Conservation (phyloP, 2,888 invertebrate genomes). For the Pinctada fucata region DNA sequence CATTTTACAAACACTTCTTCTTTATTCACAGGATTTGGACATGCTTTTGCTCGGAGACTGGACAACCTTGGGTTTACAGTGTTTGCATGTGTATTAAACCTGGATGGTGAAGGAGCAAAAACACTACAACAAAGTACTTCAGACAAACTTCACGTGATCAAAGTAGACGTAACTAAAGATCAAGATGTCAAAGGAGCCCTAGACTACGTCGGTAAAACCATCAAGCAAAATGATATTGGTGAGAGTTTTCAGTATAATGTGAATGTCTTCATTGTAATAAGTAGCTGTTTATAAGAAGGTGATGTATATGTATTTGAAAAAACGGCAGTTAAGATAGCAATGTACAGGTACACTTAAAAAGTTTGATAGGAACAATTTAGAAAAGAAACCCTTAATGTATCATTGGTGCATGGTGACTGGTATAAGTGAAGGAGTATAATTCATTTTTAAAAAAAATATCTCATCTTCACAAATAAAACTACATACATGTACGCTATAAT, state of each 20-base stretch:
- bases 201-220: constrained; percentile 22
- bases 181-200: constrained; percentile 86
- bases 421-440: too few relatives aligned
- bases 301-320: too few relatives aligned
- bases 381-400: too few relatives aligned
- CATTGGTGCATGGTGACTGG: too few relatives aligned
- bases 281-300: neutral
- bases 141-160: constrained; percentile 81
- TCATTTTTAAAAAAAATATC: too few relatives aligned
- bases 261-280: neutral
- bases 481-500: neutral
- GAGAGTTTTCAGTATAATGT: neutral
- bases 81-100: constrained; percentile 61
- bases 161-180: constrained; percentile 84
- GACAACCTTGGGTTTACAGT: constrained; percentile 62
- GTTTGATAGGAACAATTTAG: too few relatives aligned
- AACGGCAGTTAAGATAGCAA: too few relatives aligned
- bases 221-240: constrained; percentile 20
- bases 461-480: too few relatives aligned
- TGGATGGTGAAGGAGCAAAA: constrained; percentile 59
- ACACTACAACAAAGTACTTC: constrained; percentile 48
- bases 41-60: constrained; percentile 59
- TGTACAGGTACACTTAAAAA: too few relatives aligned
- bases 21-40: constrained; percentile 71
- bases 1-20: too few relatives aligned